These are phyloP conservation scores for Platycercus adscitus DNA, from an alignment of 2,113 vertebrate genomes.

Conservation along the genomic window DNA sequence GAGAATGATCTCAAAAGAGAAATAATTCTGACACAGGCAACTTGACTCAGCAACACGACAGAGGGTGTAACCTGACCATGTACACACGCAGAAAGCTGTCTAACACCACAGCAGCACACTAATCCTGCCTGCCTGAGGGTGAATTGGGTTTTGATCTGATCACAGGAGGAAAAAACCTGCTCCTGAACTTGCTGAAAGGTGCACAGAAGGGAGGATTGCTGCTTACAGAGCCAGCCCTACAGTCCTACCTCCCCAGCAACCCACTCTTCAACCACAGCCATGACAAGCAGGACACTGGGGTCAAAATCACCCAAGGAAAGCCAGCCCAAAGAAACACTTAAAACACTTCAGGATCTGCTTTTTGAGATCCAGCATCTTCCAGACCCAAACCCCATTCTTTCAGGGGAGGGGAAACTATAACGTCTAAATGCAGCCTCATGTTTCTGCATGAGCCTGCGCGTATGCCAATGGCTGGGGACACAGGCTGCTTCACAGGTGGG, in stretches of 20 bases:
- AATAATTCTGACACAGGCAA: neutral
- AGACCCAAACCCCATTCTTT: neutral
- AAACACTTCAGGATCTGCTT: neutral
- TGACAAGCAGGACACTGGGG: accelerated
- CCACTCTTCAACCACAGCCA: neutral
- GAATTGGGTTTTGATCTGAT: neutral
- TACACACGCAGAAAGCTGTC: neutral
- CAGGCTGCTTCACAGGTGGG: neutral
- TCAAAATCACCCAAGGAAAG: neutral
- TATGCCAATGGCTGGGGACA: neutral
- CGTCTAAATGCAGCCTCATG: neutral
- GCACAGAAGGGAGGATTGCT: neutral
- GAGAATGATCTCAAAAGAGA: neutral
- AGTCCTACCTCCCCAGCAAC: neutral
- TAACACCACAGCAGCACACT: neutral
- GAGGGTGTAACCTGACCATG: neutral
- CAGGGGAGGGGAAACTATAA: neutral
- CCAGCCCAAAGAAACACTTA: neutral
- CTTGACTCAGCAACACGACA: neutral
- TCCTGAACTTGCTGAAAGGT: neutral
- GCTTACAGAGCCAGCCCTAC: neutral
- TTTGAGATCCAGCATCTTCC: neutral
- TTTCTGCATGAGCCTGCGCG: neutral
- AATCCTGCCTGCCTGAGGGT: neutral
- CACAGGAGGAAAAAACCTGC: neutral